These are phyloP conservation scores for Parazoanthus darwini DNA, from an alignment of 92 coral and sea anemone species.

Conservation along the genomic window DNA sequence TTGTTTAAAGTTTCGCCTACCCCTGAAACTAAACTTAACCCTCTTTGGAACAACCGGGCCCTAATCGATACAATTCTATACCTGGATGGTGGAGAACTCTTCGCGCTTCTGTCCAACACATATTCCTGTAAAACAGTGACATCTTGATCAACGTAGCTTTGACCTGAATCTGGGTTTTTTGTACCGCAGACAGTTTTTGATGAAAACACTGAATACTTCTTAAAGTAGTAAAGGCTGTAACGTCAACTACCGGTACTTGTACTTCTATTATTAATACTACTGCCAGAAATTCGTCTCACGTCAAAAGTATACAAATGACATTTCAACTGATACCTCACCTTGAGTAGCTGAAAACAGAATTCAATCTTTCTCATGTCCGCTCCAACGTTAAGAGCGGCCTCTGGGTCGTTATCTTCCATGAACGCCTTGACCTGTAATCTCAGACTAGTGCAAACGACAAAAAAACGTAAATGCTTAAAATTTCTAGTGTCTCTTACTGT, in stretches of 20 bases:
- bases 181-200: no score
- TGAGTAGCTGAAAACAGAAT: slow-evolving; percentile 76
- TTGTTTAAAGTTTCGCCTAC: no score
- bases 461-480: background rate
- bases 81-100: slow-evolving; percentile 67
- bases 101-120: slow-evolving; percentile 65
- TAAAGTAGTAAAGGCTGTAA: no score
- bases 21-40: no score
- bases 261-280: no score
- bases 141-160: background rate
- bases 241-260: no score
- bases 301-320: no score
- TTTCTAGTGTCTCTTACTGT: no score
- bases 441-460: slow-evolving; percentile 49
- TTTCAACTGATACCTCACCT: slow-evolving; percentile 51
- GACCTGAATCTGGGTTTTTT: background rate
- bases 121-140: slow-evolving; percentile 58
- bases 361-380: slow-evolving; percentile 98
- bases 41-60: no score
- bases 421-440: slow-evolving; percentile 74
- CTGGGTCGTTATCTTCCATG: slow-evolving; percentile 89
- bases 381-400: slow-evolving; percentile 77
- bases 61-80: background rate
- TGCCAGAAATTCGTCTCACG: no score
- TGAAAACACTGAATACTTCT: background rate